These are phyloP conservation scores for Pachypeltis micranthus DNA, from an alignment of 1,140 invertebrate species.

Conservation along the genomic window DNA sequence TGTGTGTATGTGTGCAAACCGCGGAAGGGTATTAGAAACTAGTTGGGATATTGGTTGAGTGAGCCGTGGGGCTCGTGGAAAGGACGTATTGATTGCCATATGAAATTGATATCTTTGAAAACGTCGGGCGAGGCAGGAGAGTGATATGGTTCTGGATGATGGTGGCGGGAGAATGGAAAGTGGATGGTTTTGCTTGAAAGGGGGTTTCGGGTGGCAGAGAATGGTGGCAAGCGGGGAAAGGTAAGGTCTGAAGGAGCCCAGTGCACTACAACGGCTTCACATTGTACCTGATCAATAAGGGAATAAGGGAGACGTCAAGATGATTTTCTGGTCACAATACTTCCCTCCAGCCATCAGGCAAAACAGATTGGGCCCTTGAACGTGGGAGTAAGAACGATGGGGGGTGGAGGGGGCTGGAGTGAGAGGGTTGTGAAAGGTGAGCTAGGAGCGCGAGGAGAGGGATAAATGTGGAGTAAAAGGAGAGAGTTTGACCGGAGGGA, in stretches of 20 bases:
- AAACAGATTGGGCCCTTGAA: no score
- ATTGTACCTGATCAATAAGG: constrained; percentile 15
- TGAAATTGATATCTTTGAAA: background rate
- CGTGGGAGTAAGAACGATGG: background rate
- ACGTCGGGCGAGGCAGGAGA: no score
- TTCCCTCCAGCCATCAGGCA: background rate
- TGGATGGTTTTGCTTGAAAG: no score
- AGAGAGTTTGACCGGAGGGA: no score
- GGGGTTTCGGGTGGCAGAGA: no score
- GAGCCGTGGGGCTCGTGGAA: background rate
- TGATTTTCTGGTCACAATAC: constrained; percentile 13
- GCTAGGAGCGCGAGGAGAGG: no score
- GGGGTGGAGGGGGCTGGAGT: background rate
- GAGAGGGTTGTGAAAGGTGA: no score
- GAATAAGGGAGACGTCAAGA: constrained; percentile 10
- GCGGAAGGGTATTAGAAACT: background rate
- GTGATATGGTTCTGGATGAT: no score
- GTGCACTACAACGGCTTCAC: constrained; percentile 7
- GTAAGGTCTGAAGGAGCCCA: background rate
- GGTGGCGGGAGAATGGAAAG: no score
- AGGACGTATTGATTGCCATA: background rate
- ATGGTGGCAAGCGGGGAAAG: background rate
- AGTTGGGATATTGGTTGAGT: background rate
- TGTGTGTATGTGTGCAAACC: no score
- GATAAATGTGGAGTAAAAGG: no score